Base-by-base conservation (phyloP, 1,140 invertebrate genomes). In the Lethrus apterus region DNA sequence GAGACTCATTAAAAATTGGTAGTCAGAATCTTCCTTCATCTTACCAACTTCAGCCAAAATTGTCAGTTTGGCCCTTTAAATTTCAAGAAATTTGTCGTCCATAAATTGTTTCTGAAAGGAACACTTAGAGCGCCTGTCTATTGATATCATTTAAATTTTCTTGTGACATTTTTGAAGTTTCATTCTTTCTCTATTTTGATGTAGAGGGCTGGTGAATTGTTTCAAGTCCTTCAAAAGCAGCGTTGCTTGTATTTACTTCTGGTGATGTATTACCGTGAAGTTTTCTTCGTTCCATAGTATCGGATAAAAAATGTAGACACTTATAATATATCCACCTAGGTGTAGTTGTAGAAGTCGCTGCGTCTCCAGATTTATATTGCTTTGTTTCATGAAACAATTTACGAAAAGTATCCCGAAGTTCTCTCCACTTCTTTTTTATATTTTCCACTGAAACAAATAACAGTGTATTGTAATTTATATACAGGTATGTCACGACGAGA, bases 381-480 rank as follows among this genome's bases (percentile, higher is more conserved):
- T 35, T 36, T 8, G 43, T 34, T 24, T 50, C 46, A n/a, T 33
- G 23, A 7, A 44, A 48, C 44, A 44, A 30, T 24, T 35, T 48
- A 21, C 46, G 30, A 32, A 44, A 44, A 20, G 15, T 48, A 20
- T 48, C 46, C 24, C 30, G 7, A 19, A 47, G 26, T 13, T 17
- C 45, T 18, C 45, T 41, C 45, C 40, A 43, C 23, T 43, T 48
- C 20, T 43, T 43, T 33, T 44, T 34, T 11, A 43, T 11, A 23
- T 24, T 40, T 29, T 48, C 40, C 32, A 44, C 20, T 44, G 14
- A 42, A 48, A 48, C 7, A 42, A 42, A 49, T 34, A 49, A 31
- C 13, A 7, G 7, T 9, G 13, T 14, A 9, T 34, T 9, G 8
- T 34, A 8, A 29, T 8, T 29, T 29, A n/a, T 29, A 29, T 29